Conservation (phyloP, 2,888 invertebrate species). For the Cacoxenus indagator region DNA sequence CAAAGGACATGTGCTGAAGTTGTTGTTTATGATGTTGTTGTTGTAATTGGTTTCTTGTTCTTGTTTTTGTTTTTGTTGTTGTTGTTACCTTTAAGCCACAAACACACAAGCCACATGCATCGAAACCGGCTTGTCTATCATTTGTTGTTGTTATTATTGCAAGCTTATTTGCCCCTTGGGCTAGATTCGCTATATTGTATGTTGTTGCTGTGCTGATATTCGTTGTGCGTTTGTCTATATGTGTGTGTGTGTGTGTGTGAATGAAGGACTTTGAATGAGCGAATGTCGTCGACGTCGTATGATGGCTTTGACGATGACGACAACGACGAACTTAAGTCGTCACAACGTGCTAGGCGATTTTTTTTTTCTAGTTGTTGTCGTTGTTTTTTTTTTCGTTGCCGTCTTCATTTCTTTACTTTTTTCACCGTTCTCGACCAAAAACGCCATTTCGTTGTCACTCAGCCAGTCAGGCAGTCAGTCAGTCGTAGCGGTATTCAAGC, state of each 20-base stretch:
- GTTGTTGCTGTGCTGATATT: neutral
- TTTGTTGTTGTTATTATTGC: constrained; percentile 28
- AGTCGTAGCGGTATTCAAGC: neutral
- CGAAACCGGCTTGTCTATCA: constrained; percentile 7
- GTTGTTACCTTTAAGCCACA: constrained; percentile 39
- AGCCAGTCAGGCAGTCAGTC: constrained; percentile 2
- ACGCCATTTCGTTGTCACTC: constrained; percentile 4
- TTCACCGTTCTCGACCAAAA: neutral
- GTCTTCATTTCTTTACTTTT: neutral
- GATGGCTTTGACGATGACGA: too few species aligned
- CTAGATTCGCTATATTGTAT: constrained; percentile 32
- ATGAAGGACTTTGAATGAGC: neutral
- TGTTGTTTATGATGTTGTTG: too few species aligned
- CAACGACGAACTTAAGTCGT: constrained; percentile 23
- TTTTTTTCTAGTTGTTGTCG: neutral
- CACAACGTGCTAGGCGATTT: neutral
- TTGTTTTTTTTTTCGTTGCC: neutral
- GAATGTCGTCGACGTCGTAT: neutral
- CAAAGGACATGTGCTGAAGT: constrained; percentile 52
- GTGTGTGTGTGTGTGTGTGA: neutral
- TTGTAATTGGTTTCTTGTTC: constrained; percentile 7
- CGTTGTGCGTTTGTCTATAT: neutral
- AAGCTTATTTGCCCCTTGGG: constrained; percentile 49
- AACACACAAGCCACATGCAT: constrained; percentile 24
- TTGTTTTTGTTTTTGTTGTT: constrained; percentile 29